phyloP scores from a whole-genome alignment of 2,797 vertebrate species.

The Scomberomorus guttatus region DNA sequence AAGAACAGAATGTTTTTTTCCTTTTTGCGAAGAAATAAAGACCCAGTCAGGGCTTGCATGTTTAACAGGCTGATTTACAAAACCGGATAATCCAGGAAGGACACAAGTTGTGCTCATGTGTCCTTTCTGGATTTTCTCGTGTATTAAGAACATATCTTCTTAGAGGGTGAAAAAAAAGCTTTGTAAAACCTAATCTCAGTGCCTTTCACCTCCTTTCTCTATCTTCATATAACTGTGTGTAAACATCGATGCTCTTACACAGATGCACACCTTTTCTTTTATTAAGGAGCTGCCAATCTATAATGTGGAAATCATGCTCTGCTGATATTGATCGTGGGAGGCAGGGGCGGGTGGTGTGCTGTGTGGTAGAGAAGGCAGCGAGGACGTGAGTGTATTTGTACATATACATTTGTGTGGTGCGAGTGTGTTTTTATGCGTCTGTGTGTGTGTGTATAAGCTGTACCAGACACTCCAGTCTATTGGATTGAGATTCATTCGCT shows the following conservation, averaged over 20 bases:
- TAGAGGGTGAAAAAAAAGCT: not conserved
- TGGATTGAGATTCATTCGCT: slow-evolving; percentile 98
- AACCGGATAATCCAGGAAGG: not conserved
- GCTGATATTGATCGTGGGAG: slow-evolving; percentile 86
- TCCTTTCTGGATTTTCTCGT: not conserved
- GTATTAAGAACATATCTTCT: not conserved
- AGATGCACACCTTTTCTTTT: slow-evolving; percentile 86
- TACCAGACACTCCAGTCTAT: slow-evolving; percentile 93
- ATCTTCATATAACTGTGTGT: not conserved
- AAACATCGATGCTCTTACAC: slow-evolving; percentile 24
- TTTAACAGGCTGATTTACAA: not conserved
- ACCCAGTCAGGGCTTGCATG: not conserved
- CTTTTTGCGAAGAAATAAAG: not conserved
- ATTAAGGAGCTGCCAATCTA: slow-evolving; percentile 92
- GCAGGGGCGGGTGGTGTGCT: slow-evolving; percentile 10
- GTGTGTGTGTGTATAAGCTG: slow-evolving; percentile 56
- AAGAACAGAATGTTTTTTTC: not conserved
- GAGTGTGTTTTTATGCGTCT: slow-evolving; percentile 49
- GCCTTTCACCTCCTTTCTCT: not conserved
- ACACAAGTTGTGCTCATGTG: not conserved
- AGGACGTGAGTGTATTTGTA: slow-evolving; percentile 57
- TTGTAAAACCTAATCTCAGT: not conserved
- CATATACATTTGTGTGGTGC: slow-evolving; percentile 62
- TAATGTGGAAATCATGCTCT: slow-evolving; percentile 94
- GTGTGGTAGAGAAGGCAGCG: slow-evolving; percentile 36